Evolutionary conservation across 2,113 vertebrate species (phyloP), one percentile per base, ranked within the genome.

Genomic region (Colossoma macropomum): DNA sequence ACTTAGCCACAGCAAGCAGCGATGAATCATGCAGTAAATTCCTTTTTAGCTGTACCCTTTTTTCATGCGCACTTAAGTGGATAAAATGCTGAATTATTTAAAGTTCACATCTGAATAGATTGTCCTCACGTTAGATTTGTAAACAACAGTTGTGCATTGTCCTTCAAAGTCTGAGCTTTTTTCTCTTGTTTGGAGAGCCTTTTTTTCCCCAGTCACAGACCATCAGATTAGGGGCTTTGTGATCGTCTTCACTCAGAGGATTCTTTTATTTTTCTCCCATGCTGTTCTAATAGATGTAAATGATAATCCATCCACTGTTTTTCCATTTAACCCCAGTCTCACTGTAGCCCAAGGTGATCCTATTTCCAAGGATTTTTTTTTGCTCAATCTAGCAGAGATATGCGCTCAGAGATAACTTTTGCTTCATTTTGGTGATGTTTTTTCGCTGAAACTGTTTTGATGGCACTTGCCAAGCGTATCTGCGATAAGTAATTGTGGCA

Each of bases 401-500:
- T 71, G 16, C 27, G 28, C 27, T 50, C 2, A 60, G 9, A 41
- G 30, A 72, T 63, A 27, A 45, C 74, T 34, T 82, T 74, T 27
- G 41, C 70, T 50, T 52, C 52, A 77, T 13, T 34, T 27, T 52
- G 27, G 27, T 25, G 27, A 38, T 48, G n/a, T 71, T 27, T 60
- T 62, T 75, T 65, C 74, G 38, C 45, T 34, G 27, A 21, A 34
- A 15, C 30, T 76, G 19, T 75, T 52, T 82, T 59, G 41, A 70
- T 71, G 80, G 38, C 25, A 62, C 50, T 75, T 63, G 76, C 68
- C 28, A 28, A 75, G 48, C 65, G 45, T 72, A 38, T 83, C 59
- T 76, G 11, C 59, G 79, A 83, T 80, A 38, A 19, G 73, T 69
- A 79, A 69, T 74, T 65, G 83, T 50, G n/a, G 27, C 23, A 32